These are phyloP conservation scores for Petrocephalus microphthalmus DNA, from an alignment of 2,113 vertebrate species.

Conservation along the genomic window DNA sequence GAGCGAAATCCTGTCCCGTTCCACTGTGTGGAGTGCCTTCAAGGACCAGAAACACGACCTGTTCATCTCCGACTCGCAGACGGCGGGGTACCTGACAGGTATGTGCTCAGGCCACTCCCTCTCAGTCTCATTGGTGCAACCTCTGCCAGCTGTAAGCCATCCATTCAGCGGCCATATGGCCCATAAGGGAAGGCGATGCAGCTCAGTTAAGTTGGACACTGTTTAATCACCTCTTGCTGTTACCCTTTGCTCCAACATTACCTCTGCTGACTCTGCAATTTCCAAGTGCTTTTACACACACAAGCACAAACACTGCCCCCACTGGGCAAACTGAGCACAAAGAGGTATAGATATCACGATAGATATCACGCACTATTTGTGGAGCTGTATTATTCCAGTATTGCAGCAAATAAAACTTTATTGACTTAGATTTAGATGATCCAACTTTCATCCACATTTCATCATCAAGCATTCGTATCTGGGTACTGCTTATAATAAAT, in stretches of 20 bases:
- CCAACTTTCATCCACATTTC: neutral
- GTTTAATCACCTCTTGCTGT: neutral
- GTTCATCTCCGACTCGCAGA: conserved; percentile 97
- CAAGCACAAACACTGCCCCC: neutral
- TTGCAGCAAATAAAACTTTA: neutral
- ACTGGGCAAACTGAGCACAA: neutral
- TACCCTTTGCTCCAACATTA: neutral
- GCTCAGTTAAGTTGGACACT: neutral
- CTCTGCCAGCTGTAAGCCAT: neutral
- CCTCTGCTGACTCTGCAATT: neutral
- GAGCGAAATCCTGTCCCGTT: conserved; percentile 92
- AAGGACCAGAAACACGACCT: conserved; percentile 99
- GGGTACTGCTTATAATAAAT: neutral
- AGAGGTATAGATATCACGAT: too few species aligned
- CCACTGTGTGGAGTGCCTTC: conserved; percentile 98
- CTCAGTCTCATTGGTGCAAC: neutral
- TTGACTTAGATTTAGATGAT: neutral
- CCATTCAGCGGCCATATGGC: neutral
- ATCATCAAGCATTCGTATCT: neutral
- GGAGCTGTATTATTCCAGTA: neutral
- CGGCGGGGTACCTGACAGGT: conserved; percentile 97
- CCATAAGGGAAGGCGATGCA: neutral
- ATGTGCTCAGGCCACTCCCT: conserved; percentile 22
- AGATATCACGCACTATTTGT: too few species aligned
- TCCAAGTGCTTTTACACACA: neutral